phyloP scores from a whole-genome alignment of 2,113 vertebrate species.

The Triplophysa tibetana region DNA sequence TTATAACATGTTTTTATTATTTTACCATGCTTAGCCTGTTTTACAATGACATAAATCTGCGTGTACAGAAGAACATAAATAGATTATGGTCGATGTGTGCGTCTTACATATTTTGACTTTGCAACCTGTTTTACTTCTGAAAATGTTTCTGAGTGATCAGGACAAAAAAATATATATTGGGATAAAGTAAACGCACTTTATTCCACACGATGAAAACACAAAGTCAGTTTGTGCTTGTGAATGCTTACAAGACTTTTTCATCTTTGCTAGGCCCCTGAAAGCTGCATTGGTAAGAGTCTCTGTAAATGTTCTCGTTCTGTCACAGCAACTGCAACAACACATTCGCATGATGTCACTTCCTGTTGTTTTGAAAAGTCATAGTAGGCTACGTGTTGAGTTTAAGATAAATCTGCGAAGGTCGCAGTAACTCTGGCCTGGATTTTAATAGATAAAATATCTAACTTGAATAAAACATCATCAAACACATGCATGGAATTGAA shows the following conservation, averaged over 20 bases:
- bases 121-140: no score
- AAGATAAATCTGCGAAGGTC: constrained; percentile 11
- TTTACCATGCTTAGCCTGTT: not conserved
- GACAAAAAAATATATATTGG: no score
- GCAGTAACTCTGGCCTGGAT: constrained; percentile 5
- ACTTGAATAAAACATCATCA: constrained; percentile 1
- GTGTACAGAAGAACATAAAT: no score
- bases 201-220: not conserved
- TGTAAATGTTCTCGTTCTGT: constrained; percentile 17
- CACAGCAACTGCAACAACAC: constrained; percentile 45
- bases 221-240: constrained; percentile 1
- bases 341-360: constrained; percentile 19
- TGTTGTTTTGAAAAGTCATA: constrained; percentile 33
- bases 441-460: constrained; percentile 20
- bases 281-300: constrained; percentile 10
- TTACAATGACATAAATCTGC: not conserved
- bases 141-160: no score
- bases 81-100: no score
- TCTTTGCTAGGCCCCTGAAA: constrained; percentile 31
- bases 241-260: constrained; percentile 17
- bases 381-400: not conserved
- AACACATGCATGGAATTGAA: constrained; percentile 31
- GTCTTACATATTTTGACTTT: no score
- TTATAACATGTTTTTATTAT: not conserved
- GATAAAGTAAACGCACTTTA: no score